Base-by-base conservation (phyloP, 1,140 invertebrate genomes). In the Drosophila tristis region DNA sequence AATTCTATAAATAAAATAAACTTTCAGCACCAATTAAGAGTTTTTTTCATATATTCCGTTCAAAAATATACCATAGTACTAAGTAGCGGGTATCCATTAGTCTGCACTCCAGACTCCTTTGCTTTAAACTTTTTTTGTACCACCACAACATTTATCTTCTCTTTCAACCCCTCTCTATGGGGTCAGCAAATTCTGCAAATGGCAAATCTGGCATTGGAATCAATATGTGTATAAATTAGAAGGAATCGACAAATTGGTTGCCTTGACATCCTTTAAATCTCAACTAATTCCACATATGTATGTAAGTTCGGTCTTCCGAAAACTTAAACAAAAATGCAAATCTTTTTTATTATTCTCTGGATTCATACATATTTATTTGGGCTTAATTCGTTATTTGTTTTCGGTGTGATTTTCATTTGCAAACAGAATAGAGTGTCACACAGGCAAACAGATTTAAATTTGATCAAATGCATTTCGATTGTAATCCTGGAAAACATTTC, bases 181-280 rank as follows among this genome's bases (percentile, higher is more conserved):
- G n/a, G 9, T 35, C 53, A 58, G 51, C 53, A 73, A 57, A 35
- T 63, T 47, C 23, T 29, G 31, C 13, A 42, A 75, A 64, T 43
- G 56, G 59, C 63, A 73, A 67, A 67, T 72, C 64, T 63, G 61
- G 26, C 55, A 56, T 49, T 48, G 73, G 60, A 80, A 77, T 86
- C 70, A 64, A 80, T 85, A 74, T 65, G 53, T 58, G 68, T 74
- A 81, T 80, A 75, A 74, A 80, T 80, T 80, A 75, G 55, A 54
- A 62, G 42, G 45, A 43, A 53, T 64, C 54, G 54, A 65, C 54
- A 53, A 74, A 74, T 64, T 58, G 43, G 54, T 53, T 57, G 56
- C 43, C 42, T 48, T 67, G 60, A 75, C 68, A 62, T 63, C 48
- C 55, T 61, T 20, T 61, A 61, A 70, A 70, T 70, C 64, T 15